These are phyloP conservation scores for Agriopis marginaria DNA, from an alignment of 2,888 invertebrate species.

Conservation along the genomic window DNA sequence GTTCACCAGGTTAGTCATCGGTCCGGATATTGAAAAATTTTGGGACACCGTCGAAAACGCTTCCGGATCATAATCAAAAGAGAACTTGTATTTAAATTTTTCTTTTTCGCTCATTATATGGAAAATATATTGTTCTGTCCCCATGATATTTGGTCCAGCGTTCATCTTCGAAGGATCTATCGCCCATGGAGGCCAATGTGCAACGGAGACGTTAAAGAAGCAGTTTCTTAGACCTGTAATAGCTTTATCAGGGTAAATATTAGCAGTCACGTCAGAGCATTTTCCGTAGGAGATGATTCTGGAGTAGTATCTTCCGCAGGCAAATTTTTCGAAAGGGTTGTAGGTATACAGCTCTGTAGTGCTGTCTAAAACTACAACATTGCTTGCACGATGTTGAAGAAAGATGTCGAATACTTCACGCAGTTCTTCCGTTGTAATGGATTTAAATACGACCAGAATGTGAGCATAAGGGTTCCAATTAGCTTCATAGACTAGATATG, in stretches of 20 bases:
- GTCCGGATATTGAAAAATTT: constrained; percentile 56
- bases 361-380: constrained; percentile 59
- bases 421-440: constrained; percentile 43
- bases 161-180: constrained; percentile 46
- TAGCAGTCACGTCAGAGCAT: constrained; percentile 48
- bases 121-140: constrained; percentile 57
- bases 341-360: constrained; percentile 62
- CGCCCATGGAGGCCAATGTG: constrained; percentile 65
- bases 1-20: constrained; percentile 46
- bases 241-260: constrained; percentile 58
- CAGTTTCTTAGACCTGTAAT: constrained; percentile 61
- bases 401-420: constrained; percentile 57
- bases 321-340: constrained; percentile 66
- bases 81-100: constrained; percentile 59
- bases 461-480: constrained; percentile 62
- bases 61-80: constrained; percentile 49
- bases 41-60: constrained; percentile 51
- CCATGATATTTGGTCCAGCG: constrained; percentile 30
- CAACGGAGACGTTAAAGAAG: constrained; percentile 54
- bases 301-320: constrained; percentile 65
- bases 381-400: constrained; percentile 51
- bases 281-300: constrained; percentile 58
- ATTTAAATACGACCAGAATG: constrained; percentile 56
- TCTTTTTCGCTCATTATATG: constrained; percentile 56
- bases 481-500: constrained; percentile 47